phyloP scores from a whole-genome alignment of 1,140 invertebrate species.

The Sminthurides bifidus region DNA sequence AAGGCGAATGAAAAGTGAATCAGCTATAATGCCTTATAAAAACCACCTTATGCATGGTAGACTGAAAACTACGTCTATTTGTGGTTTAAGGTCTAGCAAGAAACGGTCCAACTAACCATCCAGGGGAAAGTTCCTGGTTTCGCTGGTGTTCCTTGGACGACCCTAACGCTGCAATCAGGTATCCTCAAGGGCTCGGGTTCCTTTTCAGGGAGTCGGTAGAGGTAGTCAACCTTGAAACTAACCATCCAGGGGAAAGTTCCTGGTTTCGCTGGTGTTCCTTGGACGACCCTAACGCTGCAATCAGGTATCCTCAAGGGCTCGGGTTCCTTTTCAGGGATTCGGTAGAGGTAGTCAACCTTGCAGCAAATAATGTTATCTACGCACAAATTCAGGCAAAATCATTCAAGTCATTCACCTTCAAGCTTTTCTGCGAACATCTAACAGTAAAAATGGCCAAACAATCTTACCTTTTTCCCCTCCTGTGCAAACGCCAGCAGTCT shows the following conservation, averaged over 20 bases:
- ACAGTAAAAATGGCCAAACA: not conserved
- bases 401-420: not conserved
- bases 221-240: not conserved
- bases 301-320: not conserved
- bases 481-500: not conserved
- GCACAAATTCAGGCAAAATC: not conserved
- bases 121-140: constrained; percentile 7
- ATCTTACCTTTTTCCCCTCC: not conserved
- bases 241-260: constrained; percentile 7
- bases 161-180: constrained; percentile 7
- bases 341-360: not conserved
- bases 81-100: not conserved
- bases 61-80: not conserved
- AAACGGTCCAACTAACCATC: constrained; percentile 2
- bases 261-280: not conserved
- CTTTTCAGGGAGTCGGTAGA: not conserved
- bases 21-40: not conserved
- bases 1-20: constrained; percentile 1
- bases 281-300: constrained; percentile 4
- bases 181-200: not conserved
- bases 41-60: constrained; percentile 1
- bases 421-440: not conserved
- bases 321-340: not conserved
- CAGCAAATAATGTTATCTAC: constrained; percentile 1
- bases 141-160: constrained; percentile 12